These are phyloP conservation scores for Diacarnus erythraeanus DNA, from an alignment of 37 sponge, comb jelly and placozoan species.

Conservation along the genomic window DNA sequence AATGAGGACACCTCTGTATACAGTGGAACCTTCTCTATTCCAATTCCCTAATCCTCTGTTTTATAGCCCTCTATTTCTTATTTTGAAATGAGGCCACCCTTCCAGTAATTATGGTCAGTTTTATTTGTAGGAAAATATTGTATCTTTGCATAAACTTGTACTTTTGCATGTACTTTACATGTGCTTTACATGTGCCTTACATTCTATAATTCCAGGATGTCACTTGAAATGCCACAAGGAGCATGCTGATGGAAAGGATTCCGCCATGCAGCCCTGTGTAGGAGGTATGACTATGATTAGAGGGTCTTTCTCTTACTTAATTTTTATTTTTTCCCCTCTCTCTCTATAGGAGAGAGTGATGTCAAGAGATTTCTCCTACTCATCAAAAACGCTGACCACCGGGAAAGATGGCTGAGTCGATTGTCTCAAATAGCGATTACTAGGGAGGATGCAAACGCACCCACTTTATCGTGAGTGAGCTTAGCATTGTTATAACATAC, in stretches of 20 bases:
- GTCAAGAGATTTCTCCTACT: slow-evolving; percentile 58
- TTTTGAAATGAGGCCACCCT: background rate
- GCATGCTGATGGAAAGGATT: slow-evolving; percentile 49
- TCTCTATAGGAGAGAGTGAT: slow-evolving; percentile 53
- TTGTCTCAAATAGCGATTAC: slow-evolving; percentile 53
- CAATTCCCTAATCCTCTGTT: background rate
- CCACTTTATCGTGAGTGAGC: slow-evolving; percentile 19
- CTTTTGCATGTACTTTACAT: background rate
- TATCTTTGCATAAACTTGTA: background rate
- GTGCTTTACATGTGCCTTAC: background rate
- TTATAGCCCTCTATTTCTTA: background rate
- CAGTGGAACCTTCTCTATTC: too few relatives aligned
- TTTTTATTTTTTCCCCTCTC: background rate
- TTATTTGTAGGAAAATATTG: background rate
- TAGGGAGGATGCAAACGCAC: slow-evolving; percentile 3
- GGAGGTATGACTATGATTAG: too few relatives aligned
- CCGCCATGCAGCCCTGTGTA: slow-evolving; percentile 66
- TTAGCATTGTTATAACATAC: too few relatives aligned
- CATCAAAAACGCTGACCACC: slow-evolving; percentile 35
- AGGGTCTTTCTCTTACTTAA: background rate
- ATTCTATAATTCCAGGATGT: slow-evolving; percentile 44
- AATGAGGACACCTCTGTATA: too few relatives aligned
- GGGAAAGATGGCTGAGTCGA: slow-evolving; percentile 47
- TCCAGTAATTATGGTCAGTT: background rate
- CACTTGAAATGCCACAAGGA: slow-evolving; percentile 82